Base-by-base conservation (phyloP, 2,113 vertebrate genomes). In the Crotophaga sulcirostris region DNA sequence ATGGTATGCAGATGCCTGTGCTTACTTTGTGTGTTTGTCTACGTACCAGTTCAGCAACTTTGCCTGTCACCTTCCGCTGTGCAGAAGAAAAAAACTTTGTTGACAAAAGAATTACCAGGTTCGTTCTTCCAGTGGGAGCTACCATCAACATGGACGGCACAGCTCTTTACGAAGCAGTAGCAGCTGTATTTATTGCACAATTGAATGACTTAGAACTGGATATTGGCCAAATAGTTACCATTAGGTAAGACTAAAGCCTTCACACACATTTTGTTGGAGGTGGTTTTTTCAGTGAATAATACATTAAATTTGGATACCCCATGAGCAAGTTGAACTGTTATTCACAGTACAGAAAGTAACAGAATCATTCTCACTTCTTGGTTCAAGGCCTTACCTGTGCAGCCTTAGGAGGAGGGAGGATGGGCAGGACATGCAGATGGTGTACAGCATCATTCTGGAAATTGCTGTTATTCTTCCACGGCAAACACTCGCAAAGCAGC, bases 111-210 rank as follows among this genome's bases (percentile, higher is more conserved):
- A 99, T 99, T 97, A 99, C 99, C 1, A 98, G 99, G 87, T 99
- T 99, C 0, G 99, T 99, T 89, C 97, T 99, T 70, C 99, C 99
- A 0, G 99, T 99, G 10, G 99, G 99, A 21, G 99, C 99, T 85
- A 99, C 99, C 55, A 99, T 99, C 91, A 99, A 99, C 98, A 99
- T 99, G 99, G 99, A 99, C 3, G 99, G 99, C 58, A 99, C 99
- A 0, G 99, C 99, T 3, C 98, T 99, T 36, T 99, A 99, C 2
- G 99, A 99, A 94, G 99, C 99, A 2, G 99, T 99, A 89, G 99
- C 99, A 1, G 99, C 99, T 64, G 98, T 99, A 92, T 99, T 99
- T 82, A 99, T 99, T 33, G 99, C 99, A 28, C 99, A 99, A 72
- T 96, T 99, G 76, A 99, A 99, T 44, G 97, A 99, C 95, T 97